A percentile compares a stretch with the other conserved stretches of the same genome.
These are phyloP conservation scores for Isichthys henryi DNA, from an alignment of 2,113 vertebrate genomes.

Conservation along the genomic window DNA sequence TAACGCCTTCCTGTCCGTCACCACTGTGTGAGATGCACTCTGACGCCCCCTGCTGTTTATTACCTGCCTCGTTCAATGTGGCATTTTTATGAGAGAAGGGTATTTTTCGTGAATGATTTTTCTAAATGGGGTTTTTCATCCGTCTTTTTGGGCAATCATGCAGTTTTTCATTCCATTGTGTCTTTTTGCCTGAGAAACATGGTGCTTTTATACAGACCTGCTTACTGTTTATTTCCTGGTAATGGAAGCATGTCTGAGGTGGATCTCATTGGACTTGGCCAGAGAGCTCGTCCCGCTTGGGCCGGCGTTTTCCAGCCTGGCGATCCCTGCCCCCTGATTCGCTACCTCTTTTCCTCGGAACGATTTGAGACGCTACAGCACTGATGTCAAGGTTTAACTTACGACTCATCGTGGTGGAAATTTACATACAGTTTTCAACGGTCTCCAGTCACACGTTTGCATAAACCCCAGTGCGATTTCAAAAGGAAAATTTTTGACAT, in stretches of 20 bases:
- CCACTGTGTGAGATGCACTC: slow-evolving; percentile 75
- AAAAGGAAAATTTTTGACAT: neutral
- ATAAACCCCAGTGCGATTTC: neutral
- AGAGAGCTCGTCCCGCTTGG: neutral
- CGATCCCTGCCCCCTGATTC: neutral
- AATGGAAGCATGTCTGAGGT: neutral
- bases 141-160: slow-evolving; percentile 37
- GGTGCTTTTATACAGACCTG: neutral
- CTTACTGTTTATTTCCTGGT: neutral
- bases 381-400: neutral
- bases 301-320: neutral
- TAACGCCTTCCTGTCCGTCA: slow-evolving; percentile 96
- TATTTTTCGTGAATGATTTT: slow-evolving; percentile 87
- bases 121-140: slow-evolving; percentile 71
- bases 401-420: neutral
- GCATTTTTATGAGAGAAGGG: slow-evolving; percentile 81
- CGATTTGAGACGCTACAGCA: neutral
- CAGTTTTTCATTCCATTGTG: slow-evolving; percentile 29
- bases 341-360: neutral
- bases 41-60: slow-evolving; percentile 84
- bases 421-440: neutral
- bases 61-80: slow-evolving; percentile 99
- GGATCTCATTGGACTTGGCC: neutral
- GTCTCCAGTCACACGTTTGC: neutral
- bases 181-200: neutral